Evolutionary conservation across 2,113 vertebrate species (phyloP), one percentile per base, ranked within the genome.

Genomic region (Carassius auratus): DNA sequence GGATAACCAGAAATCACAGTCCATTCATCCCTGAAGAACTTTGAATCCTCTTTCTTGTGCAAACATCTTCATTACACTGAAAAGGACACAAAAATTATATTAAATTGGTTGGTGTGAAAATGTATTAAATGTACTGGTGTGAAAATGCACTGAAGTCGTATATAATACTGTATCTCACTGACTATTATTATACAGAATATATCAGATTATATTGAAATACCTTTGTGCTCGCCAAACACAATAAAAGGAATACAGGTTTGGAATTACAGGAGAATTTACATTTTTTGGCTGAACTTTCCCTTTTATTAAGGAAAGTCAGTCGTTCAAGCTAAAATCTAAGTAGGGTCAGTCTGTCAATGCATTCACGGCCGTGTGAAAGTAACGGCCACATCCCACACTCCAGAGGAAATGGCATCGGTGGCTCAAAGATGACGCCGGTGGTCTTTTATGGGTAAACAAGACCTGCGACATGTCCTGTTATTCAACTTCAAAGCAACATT

Each of bases 61-160:
- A 94, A 73, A 93, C 88, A 1, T 95, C 94, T 69, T 93, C 91
- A 3, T 90, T 90, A 86, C 95, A 93, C 94, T 96, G 92, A 12
- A 93, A 90, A 74, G 36, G 81, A 59, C 50, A 55, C 57, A 8
- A 83, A 64, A 85, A 64, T 79, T 3, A 59, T 57, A 8, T n/a
- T 57, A 71, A 61, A 61, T 21, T 73, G 7, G 26, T 14, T 83
- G 17, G 8, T 13, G 36, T 30, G 2, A 68, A 30, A 68, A 50
- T 38, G 71, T 0, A 81, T 33, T 59, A 21, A 12, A 52, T 30
- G 30, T 30, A 30, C 1, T 30, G 30, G 30, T 30, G 30, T 38
- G 36, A 38, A 38, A 4, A 38, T 38, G 30, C 30, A 48, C 5
- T 5, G 36, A 8, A 33, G 8, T 19, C 30, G 19, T 33, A 64